Evolutionary conservation across 1,140 invertebrate genomes (phyloP), one percentile per base, ranked within the genome.

Genomic region (Diachasmimorpha longicaudata): DNA sequence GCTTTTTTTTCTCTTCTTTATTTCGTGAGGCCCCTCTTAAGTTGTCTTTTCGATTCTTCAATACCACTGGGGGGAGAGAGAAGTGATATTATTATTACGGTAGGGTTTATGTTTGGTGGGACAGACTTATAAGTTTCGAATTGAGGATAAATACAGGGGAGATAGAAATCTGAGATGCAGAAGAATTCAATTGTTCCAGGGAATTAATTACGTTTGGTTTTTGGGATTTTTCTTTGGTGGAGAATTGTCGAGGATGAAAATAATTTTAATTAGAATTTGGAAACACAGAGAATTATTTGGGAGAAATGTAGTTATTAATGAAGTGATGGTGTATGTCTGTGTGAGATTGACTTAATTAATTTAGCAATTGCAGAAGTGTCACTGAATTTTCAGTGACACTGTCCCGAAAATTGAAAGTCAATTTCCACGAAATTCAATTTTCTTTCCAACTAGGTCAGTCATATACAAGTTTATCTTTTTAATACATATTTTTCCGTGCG

Each of bases 71-170:
- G 11, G 4, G 23, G 11, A 3, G 58, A 23, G 21, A 63, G 23
- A 63, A 63, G 58, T 63, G 58, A 63, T 63, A 63, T 63, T 63
- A 63, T 63, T 63, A 63, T 63, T 63, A 63, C 58, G 23, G 58
- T 23, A 11, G 19, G 31, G 23, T 8, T 23, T 63, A 63, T 63
- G 58, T 63, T 63, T 31, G 58, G 6, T 63, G 21, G 23, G 58
- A 25, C 58, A 63, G 23, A 63, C 21, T 63, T 63, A 63, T 63
- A 63, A 63, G 58, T 63, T 25, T 25, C 19, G 19, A 63, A 63
- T 63, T 63, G 58, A 63, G 19, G 19, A 63, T 63, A 63, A 63
- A 63, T 63, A 63, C 48, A 4, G n/a, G 48, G n/a, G 48, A 52
- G 48, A 52, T 52, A 52, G 16, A 19, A 52, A 52, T 52, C 48